phyloP scores from a whole-genome alignment of 2,113 vertebrate genomes.

The Rhynchomys soricoides region DNA sequence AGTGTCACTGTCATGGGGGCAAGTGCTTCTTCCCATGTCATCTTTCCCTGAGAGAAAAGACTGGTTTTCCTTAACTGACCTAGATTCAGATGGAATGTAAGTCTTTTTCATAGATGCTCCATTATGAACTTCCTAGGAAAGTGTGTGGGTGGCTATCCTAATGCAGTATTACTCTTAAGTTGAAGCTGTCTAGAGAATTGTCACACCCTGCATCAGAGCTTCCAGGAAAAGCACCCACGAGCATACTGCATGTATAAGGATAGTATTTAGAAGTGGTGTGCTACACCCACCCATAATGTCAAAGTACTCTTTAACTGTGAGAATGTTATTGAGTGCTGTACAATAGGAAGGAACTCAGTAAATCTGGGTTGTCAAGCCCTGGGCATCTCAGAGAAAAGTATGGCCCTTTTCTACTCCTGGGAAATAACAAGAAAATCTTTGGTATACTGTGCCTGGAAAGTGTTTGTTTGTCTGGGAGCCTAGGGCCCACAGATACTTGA shows the following conservation, averaged over 20 bases:
- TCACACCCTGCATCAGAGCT: neutral
- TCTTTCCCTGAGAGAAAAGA: neutral
- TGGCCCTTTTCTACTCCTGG: neutral
- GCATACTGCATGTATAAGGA: neutral
- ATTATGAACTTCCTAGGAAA: neutral
- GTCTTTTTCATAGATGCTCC: neutral
- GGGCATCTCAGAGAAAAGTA: neutral
- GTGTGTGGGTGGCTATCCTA: neutral
- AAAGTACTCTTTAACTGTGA: neutral
- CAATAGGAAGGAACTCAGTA: neutral
- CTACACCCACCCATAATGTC: neutral
- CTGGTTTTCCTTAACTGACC: constrained; percentile 10
- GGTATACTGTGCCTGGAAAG: neutral
- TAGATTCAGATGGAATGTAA: neutral
- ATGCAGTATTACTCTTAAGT: neutral
- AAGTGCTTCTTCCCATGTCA: neutral
- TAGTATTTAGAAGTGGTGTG: neutral
- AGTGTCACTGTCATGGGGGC: neutral
- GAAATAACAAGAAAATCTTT: neutral
- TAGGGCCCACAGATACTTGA: neutral
- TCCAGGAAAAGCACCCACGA: neutral
- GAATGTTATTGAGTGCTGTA: neutral
- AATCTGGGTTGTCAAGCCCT: neutral
- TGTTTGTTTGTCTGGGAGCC: neutral
- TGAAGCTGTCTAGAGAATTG: neutral